Base-by-base conservation (phyloP, 2,113 vertebrate genomes). In the Formicarius rufipectus region DNA sequence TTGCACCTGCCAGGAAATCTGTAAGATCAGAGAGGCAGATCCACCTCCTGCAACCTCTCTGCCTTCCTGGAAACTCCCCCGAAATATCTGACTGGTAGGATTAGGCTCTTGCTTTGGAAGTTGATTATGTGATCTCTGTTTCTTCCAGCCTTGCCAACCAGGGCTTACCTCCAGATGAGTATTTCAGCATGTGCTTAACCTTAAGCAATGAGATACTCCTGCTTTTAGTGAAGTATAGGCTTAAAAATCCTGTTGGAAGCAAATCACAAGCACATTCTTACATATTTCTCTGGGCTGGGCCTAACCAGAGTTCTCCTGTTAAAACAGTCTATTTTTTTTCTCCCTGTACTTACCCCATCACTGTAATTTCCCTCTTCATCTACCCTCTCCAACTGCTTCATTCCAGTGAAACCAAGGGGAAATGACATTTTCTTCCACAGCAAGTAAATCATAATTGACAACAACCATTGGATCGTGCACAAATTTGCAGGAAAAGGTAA, bases 201-300 rank as follows among this genome's bases (percentile, higher is more conserved):
- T 95, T 96, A 86, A 96, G 93, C 90, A 96, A 93, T 2, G 56
- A 92, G 76, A 94, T 82, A 84, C 44, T 90, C 73, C 22, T 94
- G 90, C 95, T 92, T 90, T 86, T 9, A 93, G 79, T 78, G 91
- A 94, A 93, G 79, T 75, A 84, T 10, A 77, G 76, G 88, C 93
- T 96, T 90, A 94, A 95, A 91, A 94, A 84, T 81, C 42, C 81
- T 89, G 85, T 94, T 97, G 95, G 95, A 97, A 94, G 92, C 92
- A 93, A 92, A 95, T 94, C 92, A 94, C 90, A 96, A 96, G 95
- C 95, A 94, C 92, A 96, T 97, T 96, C 92, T 96, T 90, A 93
- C 87, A 94, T 90, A 92, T 25, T 85, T 94, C 81, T 85, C 89
- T 95, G 94, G 94, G 92, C 88, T 93, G 76, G 90, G 90, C 73